Evolutionary conservation across 2,797 vertebrate genomes (phyloP).

Genomic region (Merluccius polli): DNA sequence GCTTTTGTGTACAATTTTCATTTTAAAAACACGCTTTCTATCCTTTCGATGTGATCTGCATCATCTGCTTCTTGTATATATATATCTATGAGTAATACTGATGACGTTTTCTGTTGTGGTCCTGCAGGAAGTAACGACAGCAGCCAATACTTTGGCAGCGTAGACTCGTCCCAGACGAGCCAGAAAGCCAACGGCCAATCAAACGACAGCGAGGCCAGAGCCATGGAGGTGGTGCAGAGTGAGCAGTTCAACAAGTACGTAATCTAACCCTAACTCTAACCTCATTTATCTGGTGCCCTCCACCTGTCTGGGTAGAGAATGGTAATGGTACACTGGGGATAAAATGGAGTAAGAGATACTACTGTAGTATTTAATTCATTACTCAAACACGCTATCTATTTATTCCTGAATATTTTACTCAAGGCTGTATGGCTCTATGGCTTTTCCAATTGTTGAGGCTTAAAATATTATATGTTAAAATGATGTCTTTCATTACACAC

Average conservation of each 20-base stretch:
- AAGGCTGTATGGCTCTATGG: too few species aligned
- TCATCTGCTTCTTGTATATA: neutral
- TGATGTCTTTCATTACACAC: too few species aligned
- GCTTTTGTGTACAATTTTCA: neutral
- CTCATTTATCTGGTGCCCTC: constrained; percentile 90
- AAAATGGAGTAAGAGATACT: constrained; percentile 7
- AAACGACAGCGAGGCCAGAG: constrained; percentile 38
- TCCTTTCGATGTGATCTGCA: too few species aligned
- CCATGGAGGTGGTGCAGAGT: constrained; percentile 55
- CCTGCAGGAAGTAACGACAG: constrained; percentile 82
- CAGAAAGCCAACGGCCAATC: constrained; percentile 69
- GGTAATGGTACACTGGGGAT: too few species aligned
- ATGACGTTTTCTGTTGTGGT: neutral
- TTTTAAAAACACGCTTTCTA: too few species aligned
- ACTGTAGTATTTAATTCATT: too few species aligned
- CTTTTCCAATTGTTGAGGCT: too few species aligned
- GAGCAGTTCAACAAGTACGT: constrained; percentile 72
- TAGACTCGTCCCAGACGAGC: constrained; percentile 88
- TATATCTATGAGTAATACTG: neutral
- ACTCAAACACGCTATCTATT: too few species aligned
- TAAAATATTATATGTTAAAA: neutral
- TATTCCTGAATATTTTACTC: too few species aligned
- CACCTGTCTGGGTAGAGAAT: constrained; percentile 69
- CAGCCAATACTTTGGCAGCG: constrained; percentile 89
- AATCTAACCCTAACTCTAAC: constrained; percentile 79